Conservation (phyloP, 2,797 vertebrate species). For the Chelon auratus region DNA sequence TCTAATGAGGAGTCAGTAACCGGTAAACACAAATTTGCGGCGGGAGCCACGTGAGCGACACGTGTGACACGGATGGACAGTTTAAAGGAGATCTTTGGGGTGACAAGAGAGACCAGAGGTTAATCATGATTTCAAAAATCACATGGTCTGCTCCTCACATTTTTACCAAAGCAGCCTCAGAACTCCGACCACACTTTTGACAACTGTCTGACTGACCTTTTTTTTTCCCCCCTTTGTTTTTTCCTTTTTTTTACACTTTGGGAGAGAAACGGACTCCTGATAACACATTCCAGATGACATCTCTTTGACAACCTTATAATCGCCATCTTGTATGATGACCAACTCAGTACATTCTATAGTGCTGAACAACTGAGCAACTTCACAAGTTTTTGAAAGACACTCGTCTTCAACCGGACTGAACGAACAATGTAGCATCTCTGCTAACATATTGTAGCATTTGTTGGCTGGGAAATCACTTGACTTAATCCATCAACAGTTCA, state of each 20-base stretch:
- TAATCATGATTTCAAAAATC: conserved; percentile 71
- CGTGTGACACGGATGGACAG: conserved; percentile 77
- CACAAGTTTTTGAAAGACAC: conserved; percentile 43
- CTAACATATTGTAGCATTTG: conserved; percentile 88
- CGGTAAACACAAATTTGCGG: conserved; percentile 83
- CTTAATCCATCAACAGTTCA: conserved; percentile 72
- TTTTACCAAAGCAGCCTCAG: conserved; percentile 88
- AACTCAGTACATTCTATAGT: conserved; percentile 60
- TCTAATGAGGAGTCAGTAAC: conserved; percentile 84
- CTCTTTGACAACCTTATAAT: conserved; percentile 58
- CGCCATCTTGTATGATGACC: conserved; percentile 70
- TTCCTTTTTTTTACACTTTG: conserved; percentile 65
- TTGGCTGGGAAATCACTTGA: conserved; percentile 84
- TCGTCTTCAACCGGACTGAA: conserved; percentile 77
- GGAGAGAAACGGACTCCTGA: conserved; percentile 77
- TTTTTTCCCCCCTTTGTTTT: neutral
- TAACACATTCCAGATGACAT: conserved; percentile 82
- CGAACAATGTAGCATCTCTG: conserved; percentile 89
- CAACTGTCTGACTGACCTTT: conserved; percentile 67
- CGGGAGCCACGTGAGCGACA: conserved; percentile 76
- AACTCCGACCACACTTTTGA: conserved; percentile 81
- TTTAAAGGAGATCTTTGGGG: conserved; percentile 79
- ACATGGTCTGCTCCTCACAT: conserved; percentile 82
- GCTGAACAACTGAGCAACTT: conserved; percentile 76
- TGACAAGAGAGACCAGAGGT: conserved; percentile 79